Evolutionary conservation across 30 jellyfish, hydroid and myxozoan genomes (phyloP).

Genomic region (Hydractinia echinata): DNA sequence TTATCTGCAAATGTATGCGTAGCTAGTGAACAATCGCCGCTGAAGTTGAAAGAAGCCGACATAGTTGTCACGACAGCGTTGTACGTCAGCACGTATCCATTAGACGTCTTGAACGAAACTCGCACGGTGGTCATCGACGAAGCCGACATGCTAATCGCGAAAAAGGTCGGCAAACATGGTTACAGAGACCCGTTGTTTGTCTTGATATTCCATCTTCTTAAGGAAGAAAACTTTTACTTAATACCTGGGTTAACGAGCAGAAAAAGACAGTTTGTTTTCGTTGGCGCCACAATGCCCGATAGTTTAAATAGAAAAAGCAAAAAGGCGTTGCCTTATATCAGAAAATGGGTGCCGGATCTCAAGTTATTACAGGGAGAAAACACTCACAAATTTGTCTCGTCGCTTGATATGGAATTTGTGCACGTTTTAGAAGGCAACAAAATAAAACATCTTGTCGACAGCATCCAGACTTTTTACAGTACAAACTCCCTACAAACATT

Average conservation of each 20-base stretch:
- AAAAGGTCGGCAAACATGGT: constrained; percentile 37
- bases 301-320: constrained; percentile 35
- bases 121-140: constrained; percentile 69
- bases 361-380: constrained; percentile 38
- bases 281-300: constrained; percentile 89
- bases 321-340: constrained; percentile 52
- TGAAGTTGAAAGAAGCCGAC: constrained; percentile 32
- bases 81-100: constrained; percentile 52
- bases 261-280: constrained; percentile 67
- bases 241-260: constrained; percentile 11
- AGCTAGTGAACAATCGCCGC: constrained; percentile 43
- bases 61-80: constrained; percentile 48
- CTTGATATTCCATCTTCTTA: constrained; percentile 37
- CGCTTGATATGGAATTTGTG: constrained; percentile 38
- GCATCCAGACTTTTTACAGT: background rate
- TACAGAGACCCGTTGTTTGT: constrained; percentile 36
- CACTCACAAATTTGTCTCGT: constrained; percentile 43
- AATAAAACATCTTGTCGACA: constrained; percentile 22
- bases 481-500: background rate
- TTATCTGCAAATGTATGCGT: constrained; percentile 31
- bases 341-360: constrained; percentile 54
- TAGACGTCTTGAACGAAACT: constrained; percentile 42
- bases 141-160: constrained; percentile 62
- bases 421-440: constrained; percentile 41
- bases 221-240: constrained; percentile 28